Evolutionary conservation across 53 echinoderm and acorn worm genomes (phyloP), one percentile per base, ranked within the genome.

Genomic region (Luidia sarsii): DNA sequence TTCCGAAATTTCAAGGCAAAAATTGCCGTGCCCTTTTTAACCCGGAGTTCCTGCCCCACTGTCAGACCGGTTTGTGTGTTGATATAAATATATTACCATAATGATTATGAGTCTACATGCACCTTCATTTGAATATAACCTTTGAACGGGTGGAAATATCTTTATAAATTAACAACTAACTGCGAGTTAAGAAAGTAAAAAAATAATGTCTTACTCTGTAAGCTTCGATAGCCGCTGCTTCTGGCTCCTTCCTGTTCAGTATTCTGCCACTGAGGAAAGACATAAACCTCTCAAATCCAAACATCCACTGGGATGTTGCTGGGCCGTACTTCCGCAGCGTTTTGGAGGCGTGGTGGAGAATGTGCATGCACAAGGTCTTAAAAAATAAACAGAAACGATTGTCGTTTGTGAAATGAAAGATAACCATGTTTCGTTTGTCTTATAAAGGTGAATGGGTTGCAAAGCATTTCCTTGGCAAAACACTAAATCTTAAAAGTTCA

Each of bases 261-360:
- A 67, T 67, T 43, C 43, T 21, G 6, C 67, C 67, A 45, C 45
- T 27, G 4, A 67, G 39, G 28, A 67, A 67, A 13, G 67, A 6
- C 67, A 67, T 67, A 46, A 67, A 67, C 22, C 67, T 41, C 48
- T 67, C 67, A 20, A 67, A 67, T 9, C 67, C 67, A 24, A 24
- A 67, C 67, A 67, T 67, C 45, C 32, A 67, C 5, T 67, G 67
- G 1, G 46, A 41, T 19, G 24, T 27, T 2, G 7, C 59, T 28
- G 59, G 24, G 4, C 29, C 59, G 27, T 57, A 57, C 15, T 57
- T 67, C 23, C 24, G 3, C 9, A 67, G 67, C 7, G 67, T 20
- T 13, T 9, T 39, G 28, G 45, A 43, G 3, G 45, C n/a, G 15
- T 67, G 67, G 32, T 67, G 67, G 1, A 67, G 24, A 20, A 67